Conservation (phyloP, 1,140 invertebrate species). For the Mercenaria mercenaria region DNA sequence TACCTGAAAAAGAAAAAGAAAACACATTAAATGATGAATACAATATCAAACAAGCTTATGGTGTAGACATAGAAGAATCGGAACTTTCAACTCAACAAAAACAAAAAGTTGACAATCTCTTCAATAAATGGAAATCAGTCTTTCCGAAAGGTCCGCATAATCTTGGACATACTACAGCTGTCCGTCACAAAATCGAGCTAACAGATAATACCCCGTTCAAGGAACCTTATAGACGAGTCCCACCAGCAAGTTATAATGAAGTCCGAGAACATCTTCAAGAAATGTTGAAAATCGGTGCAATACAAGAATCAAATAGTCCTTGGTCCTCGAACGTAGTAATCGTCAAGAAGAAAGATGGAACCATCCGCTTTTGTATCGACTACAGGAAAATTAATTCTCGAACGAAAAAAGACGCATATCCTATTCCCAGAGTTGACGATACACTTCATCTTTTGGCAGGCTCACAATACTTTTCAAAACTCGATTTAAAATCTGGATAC, state of each 20-base stretch:
- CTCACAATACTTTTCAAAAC: constrained; percentile 82
- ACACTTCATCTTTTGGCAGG: constrained; percentile 64
- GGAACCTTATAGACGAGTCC: neutral
- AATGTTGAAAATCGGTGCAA: constrained; percentile 5
- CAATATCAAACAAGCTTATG: no score
- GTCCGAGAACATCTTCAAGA: neutral
- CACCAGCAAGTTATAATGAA: neutral
- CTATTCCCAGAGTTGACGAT: constrained; percentile 69
- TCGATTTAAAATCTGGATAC: constrained; percentile 87
- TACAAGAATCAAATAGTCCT: constrained; percentile 70
- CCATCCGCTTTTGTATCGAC: constrained; percentile 87
- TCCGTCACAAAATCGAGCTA: neutral
- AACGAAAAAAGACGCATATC: constrained; percentile 62
- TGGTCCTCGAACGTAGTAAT: constrained; percentile 87
- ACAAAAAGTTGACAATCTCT: neutral
- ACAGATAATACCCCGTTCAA: constrained; percentile 6
- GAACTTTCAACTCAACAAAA: neutral
- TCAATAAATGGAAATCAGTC: neutral
- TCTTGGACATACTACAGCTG: neutral
- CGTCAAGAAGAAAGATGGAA: constrained; percentile 86
- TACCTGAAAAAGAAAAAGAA: no score
- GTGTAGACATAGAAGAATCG: no score
- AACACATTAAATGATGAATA: no score
- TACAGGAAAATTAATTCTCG: constrained; percentile 80
- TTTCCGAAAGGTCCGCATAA: neutral